Conservation (phyloP, 2,113 vertebrate genomes). For the Ceratotherium simum region DNA sequence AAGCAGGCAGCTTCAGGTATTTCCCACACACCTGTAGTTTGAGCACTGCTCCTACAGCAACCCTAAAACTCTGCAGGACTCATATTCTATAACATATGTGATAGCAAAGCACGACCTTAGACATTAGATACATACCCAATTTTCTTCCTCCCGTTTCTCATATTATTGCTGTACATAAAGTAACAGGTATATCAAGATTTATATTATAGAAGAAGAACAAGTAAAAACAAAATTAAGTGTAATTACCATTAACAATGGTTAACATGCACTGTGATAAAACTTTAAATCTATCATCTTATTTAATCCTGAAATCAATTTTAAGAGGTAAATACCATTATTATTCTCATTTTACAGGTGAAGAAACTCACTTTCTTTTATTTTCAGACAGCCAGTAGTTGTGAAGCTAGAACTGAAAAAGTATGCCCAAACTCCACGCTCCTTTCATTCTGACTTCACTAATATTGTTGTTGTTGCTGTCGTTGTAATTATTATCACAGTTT, state of each 20-base stretch:
- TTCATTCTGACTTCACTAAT: background rate
- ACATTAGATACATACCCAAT: background rate
- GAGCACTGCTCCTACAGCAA: background rate
- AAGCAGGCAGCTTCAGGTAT: background rate
- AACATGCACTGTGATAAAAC: background rate
- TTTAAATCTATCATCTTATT: background rate
- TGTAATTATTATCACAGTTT: background rate
- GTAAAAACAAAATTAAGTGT: constrained; percentile 8
- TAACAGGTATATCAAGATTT: background rate
- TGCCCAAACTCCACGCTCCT: background rate
- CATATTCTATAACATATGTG: background rate
- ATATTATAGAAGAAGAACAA: background rate
- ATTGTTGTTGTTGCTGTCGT: background rate
- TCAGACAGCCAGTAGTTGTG: background rate
- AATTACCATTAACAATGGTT: background rate
- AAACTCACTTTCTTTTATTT: constrained; percentile 9
- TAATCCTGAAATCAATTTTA: background rate
- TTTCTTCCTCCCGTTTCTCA: background rate
- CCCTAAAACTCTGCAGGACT: background rate
- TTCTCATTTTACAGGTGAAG: background rate
- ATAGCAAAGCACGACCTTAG: background rate
- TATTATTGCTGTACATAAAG: background rate
- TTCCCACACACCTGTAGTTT: background rate
- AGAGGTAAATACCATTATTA: background rate
- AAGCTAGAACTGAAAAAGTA: constrained; percentile 1